Conservation (phyloP, 2,888 invertebrate species). For the Leptinotarsa peninsularis region DNA sequence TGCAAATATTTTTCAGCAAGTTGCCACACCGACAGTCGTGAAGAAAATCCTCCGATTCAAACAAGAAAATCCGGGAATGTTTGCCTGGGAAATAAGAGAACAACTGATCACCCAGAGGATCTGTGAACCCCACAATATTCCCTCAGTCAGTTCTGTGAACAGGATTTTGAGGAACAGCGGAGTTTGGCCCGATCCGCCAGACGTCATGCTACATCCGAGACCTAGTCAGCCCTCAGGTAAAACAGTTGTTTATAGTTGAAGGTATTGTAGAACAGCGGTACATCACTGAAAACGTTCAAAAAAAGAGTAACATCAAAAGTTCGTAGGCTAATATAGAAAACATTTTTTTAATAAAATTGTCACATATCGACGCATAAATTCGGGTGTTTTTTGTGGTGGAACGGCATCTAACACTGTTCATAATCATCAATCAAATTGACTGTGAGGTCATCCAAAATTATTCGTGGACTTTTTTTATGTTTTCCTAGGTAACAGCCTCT, state of each 20-base stretch:
- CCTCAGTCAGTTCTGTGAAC: conserved; percentile 95
- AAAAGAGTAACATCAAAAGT: too few species aligned
- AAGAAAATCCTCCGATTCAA: conserved; percentile 94
- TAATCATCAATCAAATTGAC: too few species aligned
- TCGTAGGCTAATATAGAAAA: too few species aligned
- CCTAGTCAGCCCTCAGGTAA: conserved; percentile 52
- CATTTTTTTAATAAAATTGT: too few species aligned
- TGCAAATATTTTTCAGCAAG: conserved; percentile 77
- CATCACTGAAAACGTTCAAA: too few species aligned
- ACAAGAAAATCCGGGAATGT: conserved; percentile 95
- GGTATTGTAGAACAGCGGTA: too few species aligned
- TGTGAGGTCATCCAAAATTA: too few species aligned
- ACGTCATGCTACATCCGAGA: conserved; percentile 63
- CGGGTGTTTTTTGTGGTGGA: too few species aligned
- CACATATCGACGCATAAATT: too few species aligned
- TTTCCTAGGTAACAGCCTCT: too few species aligned
- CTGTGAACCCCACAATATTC: conserved; percentile 91
- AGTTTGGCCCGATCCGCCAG: conserved; percentile 76
- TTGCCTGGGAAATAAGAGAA: conserved; percentile 97
- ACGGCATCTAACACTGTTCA: too few species aligned
- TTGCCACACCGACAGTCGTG: conserved; percentile 94
- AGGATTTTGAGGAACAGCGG: conserved; percentile 91
- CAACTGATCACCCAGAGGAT: conserved; percentile 89
- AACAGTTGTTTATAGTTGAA: background rate
- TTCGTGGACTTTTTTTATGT: too few species aligned